Base-by-base conservation (phyloP, 2,888 invertebrate genomes). In the Lasioglossum leucozonium region DNA sequence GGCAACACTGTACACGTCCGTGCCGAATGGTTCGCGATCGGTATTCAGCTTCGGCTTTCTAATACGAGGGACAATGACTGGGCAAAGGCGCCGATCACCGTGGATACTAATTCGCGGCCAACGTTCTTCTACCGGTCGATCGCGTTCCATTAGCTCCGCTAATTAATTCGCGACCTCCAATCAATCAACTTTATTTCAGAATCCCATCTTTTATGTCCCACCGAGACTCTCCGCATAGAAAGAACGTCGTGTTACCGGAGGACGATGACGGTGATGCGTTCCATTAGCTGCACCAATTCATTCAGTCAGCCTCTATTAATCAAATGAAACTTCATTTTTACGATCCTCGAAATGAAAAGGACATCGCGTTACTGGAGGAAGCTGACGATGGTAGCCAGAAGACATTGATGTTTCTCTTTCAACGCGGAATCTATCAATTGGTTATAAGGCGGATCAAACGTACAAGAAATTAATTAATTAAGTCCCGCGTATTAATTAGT, bases 41-140 rank as follows among this genome's bases (percentile, higher is more conserved):
- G 86, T 80, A 91, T 87, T 89, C 91, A 85, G 87, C 91, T 87
- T 89, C 77, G 87, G 91, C 93, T 93, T 93, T 93, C 91, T 92
- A 93, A 93, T 91, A 85, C 88, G 55, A 78, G 87, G 82, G 87
- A 92, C 91, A 92, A 92, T 90, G 90, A 91, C 90, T 91, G 81
- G 86, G 73, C 81, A 87, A 84, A 92, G 87, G 84, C 87, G 85
- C 77, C 84, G 87, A 72, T 85, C 67, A 44, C 74, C 74, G 80
- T 62, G 79, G 79, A 58, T 80, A 82, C 85, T 79, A 77, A 77
- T 79, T 84, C 81, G 81, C n/a, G 44, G 44, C 22, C 30, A n/a
- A 26, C 40, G 30, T 22, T 65, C 4, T 37, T 6, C 13, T 11
- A 40, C 11, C 40, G 37, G 26, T 10, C 44, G 47, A 74, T 84